Percentiles rank a stretch among this genome's conserved stretches.
These are phyloP conservation scores for Eupithecia insigniata DNA, from an alignment of 2,888 invertebrate genomes.

Conservation along the genomic window DNA sequence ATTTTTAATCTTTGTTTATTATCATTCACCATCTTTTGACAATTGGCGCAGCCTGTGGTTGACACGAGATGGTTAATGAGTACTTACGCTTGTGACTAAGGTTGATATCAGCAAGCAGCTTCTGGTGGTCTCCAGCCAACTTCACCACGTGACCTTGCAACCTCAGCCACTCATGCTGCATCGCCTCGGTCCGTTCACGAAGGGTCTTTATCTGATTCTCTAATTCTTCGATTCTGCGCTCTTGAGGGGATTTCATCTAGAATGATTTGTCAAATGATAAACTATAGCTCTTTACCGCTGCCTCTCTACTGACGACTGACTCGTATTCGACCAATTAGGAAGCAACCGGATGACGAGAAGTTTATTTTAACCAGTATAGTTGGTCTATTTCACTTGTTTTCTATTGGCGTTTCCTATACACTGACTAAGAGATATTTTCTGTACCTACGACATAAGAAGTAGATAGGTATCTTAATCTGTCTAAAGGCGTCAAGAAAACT, in stretches of 20 bases:
- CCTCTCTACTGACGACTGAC: neutral
- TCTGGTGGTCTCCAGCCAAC: conserved; percentile 87
- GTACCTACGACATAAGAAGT: too few relatives aligned
- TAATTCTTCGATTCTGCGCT: conserved; percentile 86
- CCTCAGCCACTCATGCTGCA: conserved; percentile 90
- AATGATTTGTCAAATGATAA: conserved; percentile 2
- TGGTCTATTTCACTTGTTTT: too few relatives aligned
- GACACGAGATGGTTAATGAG: too few relatives aligned
- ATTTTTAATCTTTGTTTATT: too few relatives aligned
- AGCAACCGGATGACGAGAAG: neutral
- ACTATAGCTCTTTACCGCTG: neutral
- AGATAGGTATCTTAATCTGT: too few relatives aligned
- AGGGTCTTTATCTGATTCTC: conserved; percentile 86
- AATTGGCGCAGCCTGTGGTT: neutral
- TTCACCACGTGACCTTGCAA: conserved; percentile 89
- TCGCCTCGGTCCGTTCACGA: conserved; percentile 85
- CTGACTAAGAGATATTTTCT: too few relatives aligned
- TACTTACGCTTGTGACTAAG: conserved; percentile 36
- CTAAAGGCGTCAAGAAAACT: conserved; percentile 40
- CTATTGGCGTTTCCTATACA: too few relatives aligned
- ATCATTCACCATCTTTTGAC: neutral
- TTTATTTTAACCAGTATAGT: too few relatives aligned
- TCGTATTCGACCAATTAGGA: neutral
- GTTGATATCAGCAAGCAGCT: conserved; percentile 87
- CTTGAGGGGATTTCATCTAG: conserved; percentile 81